Conservation (phyloP, 1,140 invertebrate genomes). For the Bradysia coprophila region DNA sequence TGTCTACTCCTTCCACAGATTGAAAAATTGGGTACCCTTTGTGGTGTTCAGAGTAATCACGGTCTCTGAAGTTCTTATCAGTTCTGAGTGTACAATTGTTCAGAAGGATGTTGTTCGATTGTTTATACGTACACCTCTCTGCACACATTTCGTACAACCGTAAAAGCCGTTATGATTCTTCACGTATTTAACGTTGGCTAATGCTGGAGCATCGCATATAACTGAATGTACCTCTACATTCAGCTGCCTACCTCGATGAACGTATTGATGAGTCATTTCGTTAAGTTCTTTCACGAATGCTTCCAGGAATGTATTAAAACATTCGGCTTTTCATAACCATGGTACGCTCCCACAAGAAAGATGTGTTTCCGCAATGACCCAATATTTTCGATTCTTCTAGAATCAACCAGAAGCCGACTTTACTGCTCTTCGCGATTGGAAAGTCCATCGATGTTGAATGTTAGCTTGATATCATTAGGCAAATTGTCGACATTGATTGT, state of each 20-base stretch:
- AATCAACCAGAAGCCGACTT: too few species aligned
- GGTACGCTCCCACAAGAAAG: too few species aligned
- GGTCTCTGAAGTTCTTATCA: constrained; percentile 7
- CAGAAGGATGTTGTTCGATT: background rate
- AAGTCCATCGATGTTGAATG: too few species aligned
- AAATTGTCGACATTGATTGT: too few species aligned
- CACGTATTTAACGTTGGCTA: constrained; percentile 8
- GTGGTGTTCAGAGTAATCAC: constrained; percentile 7
- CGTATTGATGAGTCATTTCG: background rate
- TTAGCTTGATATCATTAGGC: too few species aligned
- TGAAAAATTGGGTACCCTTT: constrained; percentile 8
- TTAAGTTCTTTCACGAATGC: background rate
- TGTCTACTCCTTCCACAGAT: constrained; percentile 7
- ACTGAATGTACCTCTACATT: constrained; percentile 1
- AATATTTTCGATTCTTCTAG: too few species aligned
- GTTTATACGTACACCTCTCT: background rate
- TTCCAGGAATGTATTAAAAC: background rate
- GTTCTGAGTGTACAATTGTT: constrained; percentile 8
- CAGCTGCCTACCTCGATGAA: background rate
- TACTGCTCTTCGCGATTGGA: too few species aligned
- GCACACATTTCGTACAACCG: background rate
- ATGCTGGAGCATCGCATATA: constrained; percentile 8
- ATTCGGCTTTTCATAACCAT: background rate
- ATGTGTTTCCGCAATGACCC: too few species aligned
- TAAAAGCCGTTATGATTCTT: background rate